Evolutionary conservation across 2,113 vertebrate species (phyloP).

Genomic region (Acanthisitta chloris): DNA sequence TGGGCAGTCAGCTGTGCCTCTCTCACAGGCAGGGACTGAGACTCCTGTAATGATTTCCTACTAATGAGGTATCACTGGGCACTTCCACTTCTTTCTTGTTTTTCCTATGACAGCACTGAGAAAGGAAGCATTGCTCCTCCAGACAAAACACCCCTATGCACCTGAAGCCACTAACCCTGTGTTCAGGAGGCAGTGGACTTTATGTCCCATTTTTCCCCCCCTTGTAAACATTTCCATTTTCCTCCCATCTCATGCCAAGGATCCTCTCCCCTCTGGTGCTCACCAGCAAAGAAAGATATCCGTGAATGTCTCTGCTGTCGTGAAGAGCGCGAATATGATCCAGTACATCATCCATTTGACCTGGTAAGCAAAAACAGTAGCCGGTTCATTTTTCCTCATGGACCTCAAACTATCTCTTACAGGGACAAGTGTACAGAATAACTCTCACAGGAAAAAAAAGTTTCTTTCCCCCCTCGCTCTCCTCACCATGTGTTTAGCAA

Average conservation of each 20-base stretch:
- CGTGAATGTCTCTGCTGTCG: constrained; percentile 93
- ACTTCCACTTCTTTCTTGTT: not conserved
- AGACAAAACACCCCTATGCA: not conserved
- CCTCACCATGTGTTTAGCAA: not conserved
- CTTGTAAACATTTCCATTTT: not conserved
- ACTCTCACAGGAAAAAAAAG: not conserved
- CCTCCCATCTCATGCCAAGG: not conserved
- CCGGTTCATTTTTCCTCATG: not conserved
- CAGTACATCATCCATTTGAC: constrained; percentile 99
- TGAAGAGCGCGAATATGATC: constrained; percentile 99
- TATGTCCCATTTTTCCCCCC: not conserved
- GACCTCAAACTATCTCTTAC: not conserved
- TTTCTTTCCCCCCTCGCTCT: not conserved
- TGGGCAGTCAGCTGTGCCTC: not conserved
- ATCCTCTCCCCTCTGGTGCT: constrained; percentile 48
- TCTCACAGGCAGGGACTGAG: not conserved
- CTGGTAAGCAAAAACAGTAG: constrained; percentile 66
- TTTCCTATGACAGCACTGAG: not conserved
- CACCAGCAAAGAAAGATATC: constrained; percentile 98
- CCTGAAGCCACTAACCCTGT: not conserved
- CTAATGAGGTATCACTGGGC: not conserved
- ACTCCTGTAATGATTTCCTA: not conserved
- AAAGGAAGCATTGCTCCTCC: not conserved
- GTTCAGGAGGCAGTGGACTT: not conserved
- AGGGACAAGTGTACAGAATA: not conserved